Percentiles rank a stretch among this genome's conserved stretches.
These are phyloP conservation scores for Sylvia atricapilla DNA, from an alignment of 2,113 vertebrate genomes.

Conservation along the genomic window DNA sequence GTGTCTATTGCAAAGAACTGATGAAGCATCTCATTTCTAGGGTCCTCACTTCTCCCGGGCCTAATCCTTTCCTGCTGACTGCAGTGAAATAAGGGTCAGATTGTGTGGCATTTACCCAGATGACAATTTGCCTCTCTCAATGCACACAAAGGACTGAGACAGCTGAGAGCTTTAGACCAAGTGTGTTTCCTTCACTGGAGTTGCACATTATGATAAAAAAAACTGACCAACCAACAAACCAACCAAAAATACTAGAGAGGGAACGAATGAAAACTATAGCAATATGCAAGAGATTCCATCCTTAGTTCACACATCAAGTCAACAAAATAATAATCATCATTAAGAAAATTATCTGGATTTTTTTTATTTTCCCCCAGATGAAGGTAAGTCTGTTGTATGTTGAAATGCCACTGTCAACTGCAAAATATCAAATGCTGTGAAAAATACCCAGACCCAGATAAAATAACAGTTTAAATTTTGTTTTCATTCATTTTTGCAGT, in stretches of 20 bases:
- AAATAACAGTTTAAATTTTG: neutral
- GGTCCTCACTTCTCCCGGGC: neutral
- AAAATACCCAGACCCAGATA: neutral
- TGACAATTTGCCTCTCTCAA: neutral
- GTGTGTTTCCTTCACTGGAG: neutral
- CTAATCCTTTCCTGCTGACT: neutral
- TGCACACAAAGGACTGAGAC: neutral
- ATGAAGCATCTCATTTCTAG: neutral
- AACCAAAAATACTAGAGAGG: neutral
- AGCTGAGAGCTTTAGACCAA: neutral
- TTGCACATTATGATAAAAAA: neutral
- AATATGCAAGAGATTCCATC: neutral
- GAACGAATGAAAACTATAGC: neutral
- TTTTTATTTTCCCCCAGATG: rapidly evolving
- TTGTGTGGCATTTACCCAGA: neutral
- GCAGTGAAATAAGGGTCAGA: neutral
- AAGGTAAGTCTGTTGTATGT: neutral
- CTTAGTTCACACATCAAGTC: neutral
- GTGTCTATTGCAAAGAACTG: neutral
- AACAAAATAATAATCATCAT: neutral
- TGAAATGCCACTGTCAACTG: neutral
- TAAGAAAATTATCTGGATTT: neutral
- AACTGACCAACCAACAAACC: neutral
- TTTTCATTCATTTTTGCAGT: neutral
- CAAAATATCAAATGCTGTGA: neutral